phyloP scores from a whole-genome alignment of 1,140 invertebrate genomes.

The Leptonema lineaticorne region DNA sequence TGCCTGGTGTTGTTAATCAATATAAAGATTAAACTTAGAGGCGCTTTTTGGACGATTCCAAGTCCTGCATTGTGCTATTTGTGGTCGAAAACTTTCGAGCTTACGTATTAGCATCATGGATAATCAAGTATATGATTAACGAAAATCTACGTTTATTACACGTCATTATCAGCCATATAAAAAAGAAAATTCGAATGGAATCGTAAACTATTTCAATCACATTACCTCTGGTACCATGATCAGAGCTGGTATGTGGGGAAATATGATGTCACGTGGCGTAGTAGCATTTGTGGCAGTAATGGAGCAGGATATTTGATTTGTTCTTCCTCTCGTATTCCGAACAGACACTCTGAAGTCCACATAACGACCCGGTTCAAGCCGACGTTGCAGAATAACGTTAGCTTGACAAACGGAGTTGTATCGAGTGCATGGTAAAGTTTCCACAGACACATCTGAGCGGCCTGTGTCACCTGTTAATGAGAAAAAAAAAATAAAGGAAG shows the following conservation, averaged over 20 bases:
- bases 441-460: conserved; percentile 69
- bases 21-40: too few relatives aligned
- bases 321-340: conserved; percentile 74
- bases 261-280: conserved; percentile 74
- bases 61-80: too few relatives aligned
- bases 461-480: conserved; percentile 59
- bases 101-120: too few relatives aligned
- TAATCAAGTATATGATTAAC: too few relatives aligned
- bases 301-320: conserved; percentile 73
- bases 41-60: too few relatives aligned
- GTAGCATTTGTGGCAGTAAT: conserved; percentile 81
- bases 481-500: neutral
- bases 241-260: conserved; percentile 79
- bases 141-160: too few relatives aligned
- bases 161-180: too few relatives aligned
- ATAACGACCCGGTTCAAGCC: conserved; percentile 72
- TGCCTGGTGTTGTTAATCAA: too few relatives aligned
- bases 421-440: conserved; percentile 75
- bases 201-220: too few relatives aligned
- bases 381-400: conserved; percentile 74
- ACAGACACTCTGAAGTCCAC: conserved; percentile 80
- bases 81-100: too few relatives aligned
- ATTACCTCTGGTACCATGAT: conserved; percentile 78
- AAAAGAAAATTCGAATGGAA: too few relatives aligned
- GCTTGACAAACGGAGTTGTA: conserved; percentile 84